phyloP scores from a whole-genome alignment of 2,113 vertebrate species.

The Brachirus orientalis region DNA sequence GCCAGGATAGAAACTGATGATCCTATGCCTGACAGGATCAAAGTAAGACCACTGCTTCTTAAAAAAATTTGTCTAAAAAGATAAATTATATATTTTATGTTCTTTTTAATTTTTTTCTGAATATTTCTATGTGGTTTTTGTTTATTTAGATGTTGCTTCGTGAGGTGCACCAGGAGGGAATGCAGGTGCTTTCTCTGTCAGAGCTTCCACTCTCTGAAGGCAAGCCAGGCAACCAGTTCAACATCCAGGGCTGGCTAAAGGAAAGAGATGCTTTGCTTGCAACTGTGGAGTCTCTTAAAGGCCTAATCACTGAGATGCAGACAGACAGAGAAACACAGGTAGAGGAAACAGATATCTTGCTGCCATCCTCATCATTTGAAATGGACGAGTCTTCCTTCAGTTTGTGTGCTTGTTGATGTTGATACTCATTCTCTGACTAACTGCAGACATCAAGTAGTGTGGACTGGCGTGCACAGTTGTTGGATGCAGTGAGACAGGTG shows the following conservation, averaged over 20 bases:
- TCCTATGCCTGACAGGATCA: constrained; percentile 89
- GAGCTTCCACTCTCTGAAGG: constrained; percentile 83
- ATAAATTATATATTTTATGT: too few relatives aligned
- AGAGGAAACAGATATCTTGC: background rate
- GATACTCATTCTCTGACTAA: background rate
- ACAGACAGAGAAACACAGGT: constrained; percentile 84
- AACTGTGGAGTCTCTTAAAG: constrained; percentile 88
- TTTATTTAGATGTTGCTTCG: constrained; percentile 85
- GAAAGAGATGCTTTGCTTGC: constrained; percentile 88
- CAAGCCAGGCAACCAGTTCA: constrained; percentile 70
- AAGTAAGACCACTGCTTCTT: constrained; percentile 77
- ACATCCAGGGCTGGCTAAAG: constrained; percentile 80
- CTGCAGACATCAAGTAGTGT: constrained; percentile 61
- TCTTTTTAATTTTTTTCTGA: background rate
- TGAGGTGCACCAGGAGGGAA: constrained; percentile 94
- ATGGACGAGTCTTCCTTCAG: background rate
- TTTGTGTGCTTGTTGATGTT: background rate
- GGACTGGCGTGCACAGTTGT: constrained; percentile 90
- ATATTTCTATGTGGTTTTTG: constrained; percentile 26
- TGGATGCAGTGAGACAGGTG: constrained; percentile 87
- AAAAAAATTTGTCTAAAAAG: background rate
- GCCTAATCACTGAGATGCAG: constrained; percentile 89
- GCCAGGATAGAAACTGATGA: constrained; percentile 86
- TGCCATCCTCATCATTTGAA: background rate
- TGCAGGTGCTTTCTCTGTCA: constrained; percentile 92